Conservation (phyloP, 2,797 vertebrate genomes). For the Cottoperca gobio region DNA sequence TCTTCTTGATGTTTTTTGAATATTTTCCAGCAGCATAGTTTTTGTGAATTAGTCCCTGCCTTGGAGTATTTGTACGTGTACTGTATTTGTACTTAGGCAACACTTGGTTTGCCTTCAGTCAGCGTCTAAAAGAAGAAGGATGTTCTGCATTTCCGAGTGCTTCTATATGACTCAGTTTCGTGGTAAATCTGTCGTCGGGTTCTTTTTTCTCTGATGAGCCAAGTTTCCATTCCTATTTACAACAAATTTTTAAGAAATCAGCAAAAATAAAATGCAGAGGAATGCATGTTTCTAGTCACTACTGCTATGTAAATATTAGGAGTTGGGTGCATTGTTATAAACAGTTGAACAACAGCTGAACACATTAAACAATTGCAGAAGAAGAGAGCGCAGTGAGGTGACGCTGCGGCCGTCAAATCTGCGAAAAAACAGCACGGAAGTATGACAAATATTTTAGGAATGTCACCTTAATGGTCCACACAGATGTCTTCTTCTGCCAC, state of each 20-base stretch:
- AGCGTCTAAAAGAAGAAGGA: constrained; percentile 9
- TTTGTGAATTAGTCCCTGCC: background rate
- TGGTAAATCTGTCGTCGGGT: background rate
- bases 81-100: background rate
- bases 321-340: background rate
- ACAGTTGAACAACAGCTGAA: too few species aligned
- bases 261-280: background rate
- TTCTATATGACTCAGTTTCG: background rate
- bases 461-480: background rate
- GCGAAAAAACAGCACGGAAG: background rate
- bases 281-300: background rate
- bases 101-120: background rate
- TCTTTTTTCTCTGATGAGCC: background rate
- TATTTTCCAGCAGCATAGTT: background rate
- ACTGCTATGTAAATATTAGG: too few species aligned
- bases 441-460: background rate
- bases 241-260: background rate
- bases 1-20: constrained; percentile 4
- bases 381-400: background rate
- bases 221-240: background rate
- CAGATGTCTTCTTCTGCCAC: background rate
- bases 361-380: background rate
- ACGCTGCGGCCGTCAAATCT: background rate
- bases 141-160: background rate
- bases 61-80: background rate